Base-by-base conservation (phyloP, 2,888 invertebrate genomes). In the Diaphora mendica region DNA sequence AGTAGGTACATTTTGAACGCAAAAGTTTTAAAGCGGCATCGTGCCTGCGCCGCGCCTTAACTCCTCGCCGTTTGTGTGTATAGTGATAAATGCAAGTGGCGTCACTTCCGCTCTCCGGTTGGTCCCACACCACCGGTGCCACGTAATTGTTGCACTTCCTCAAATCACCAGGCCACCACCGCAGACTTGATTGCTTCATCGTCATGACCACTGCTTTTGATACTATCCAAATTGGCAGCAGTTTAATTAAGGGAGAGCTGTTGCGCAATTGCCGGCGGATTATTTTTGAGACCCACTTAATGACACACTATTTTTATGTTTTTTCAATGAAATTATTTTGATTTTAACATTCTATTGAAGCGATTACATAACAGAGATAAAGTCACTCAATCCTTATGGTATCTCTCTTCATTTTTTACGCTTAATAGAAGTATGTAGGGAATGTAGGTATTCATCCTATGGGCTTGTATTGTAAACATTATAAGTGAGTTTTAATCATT, bases 101-200 rank as follows among this genome's bases (percentile, higher is more conserved):
- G 85, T 85, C 84, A 87, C 87, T 92, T 92, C 93, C 92, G 88
- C 85, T 88, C 89, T 88, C 83, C 88, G 85, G 85, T 85, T 59
- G 72, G 76, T 78, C 71, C 66, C 80, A 73, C 68, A 33, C 67
- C 44, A 48, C 64, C 30, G 44, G 48, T 64, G 33, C 33, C 13
- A 64, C n/a, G 70, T 70, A 70, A 80, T 72, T 69, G 75, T 73
- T 74, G 70, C 33, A 71, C 70, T 70, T 70, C 62, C 74, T 68
- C 73, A 74, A 77, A 72, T 70, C 66, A 68, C 78, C 78, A 79
- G 75, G 71, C 70, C 66, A 68, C 78, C 79, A 79, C 78, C 70
- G 70, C 79, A 74, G 74, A 66, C 70, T 51, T 68, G 72, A 72
- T 78, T 80, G 73, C 79, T 78, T n/a, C n/a, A n/a, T n/a, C n/a